A percentile compares a stretch with the other conserved stretches of the same genome.
These are phyloP conservation scores for Apodemus speciosus DNA, from an alignment of 2,113 vertebrate genomes.

Conservation along the genomic window DNA sequence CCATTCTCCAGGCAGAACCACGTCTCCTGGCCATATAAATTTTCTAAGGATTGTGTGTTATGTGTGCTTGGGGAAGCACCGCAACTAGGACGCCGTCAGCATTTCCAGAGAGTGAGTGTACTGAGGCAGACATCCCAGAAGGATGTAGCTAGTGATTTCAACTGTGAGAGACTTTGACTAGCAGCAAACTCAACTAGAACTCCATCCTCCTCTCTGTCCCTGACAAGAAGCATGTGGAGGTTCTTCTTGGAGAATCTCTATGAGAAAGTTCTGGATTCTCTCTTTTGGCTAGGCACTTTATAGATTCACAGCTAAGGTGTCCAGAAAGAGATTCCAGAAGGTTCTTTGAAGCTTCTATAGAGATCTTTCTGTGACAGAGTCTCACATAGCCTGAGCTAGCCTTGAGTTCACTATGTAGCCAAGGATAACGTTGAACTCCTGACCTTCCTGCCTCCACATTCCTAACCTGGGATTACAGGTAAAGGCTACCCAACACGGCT, in stretches of 20 bases:
- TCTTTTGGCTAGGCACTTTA: slow-evolving; percentile 70
- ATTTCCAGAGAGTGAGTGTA: slow-evolving; percentile 70
- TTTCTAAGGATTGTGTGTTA: slow-evolving; percentile 73
- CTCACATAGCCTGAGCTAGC: background rate
- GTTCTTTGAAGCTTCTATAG: slow-evolving; percentile 60
- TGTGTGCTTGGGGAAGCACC: slow-evolving; percentile 62
- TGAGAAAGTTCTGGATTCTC: slow-evolving; percentile 72
- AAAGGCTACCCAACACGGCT: no score
- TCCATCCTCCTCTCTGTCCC: slow-evolving; percentile 3
- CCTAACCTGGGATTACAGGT: background rate
- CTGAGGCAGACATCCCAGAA: slow-evolving; percentile 58
- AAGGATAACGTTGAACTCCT: background rate
- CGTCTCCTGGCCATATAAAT: slow-evolving; percentile 74
- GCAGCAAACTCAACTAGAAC: slow-evolving; percentile 67
- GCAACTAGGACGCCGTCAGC: slow-evolving; percentile 60
- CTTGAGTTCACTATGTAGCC: background rate
- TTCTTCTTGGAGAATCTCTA: slow-evolving; percentile 81
- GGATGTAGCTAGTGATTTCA: slow-evolving; percentile 78
- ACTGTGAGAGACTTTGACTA: slow-evolving; percentile 78
- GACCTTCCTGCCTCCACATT: background rate
- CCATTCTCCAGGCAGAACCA: slow-evolving; percentile 66
- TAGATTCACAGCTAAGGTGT: slow-evolving; percentile 74
- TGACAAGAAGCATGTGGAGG: slow-evolving; percentile 72
- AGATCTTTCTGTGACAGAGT: background rate
- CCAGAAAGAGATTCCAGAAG: slow-evolving; percentile 79